A percentile compares a stretch with the other conserved stretches of the same genome.
Evolutionary conservation across 2,113 vertebrate genomes (phyloP).

Genomic region (Xiphias gladius): DNA sequence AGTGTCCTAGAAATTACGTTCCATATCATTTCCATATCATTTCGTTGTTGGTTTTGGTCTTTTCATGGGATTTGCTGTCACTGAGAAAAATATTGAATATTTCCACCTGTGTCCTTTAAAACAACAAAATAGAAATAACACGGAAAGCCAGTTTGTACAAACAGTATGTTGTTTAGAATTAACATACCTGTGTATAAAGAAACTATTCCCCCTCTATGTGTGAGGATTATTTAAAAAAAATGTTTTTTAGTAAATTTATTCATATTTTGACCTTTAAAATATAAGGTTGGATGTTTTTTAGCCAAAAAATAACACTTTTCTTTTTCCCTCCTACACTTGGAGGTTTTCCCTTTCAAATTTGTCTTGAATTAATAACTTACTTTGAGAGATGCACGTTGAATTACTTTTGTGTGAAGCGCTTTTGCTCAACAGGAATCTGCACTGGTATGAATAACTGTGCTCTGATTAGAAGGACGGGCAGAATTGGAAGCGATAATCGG

Average conservation of each 20-base stretch:
- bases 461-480: conserved; percentile 29
- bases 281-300: not conserved
- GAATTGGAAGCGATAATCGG: conserved; percentile 4
- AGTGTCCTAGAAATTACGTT: too few relatives aligned
- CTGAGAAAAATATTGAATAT: not conserved
- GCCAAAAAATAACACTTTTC: not conserved
- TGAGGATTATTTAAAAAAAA: not conserved
- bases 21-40: not conserved
- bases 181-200: not conserved
- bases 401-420: conserved; percentile 3
- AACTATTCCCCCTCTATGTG: too few relatives aligned
- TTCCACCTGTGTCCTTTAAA: not conserved
- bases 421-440: conserved; percentile 10
- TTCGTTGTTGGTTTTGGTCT: not conserved
- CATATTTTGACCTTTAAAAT: not conserved
- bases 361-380: conserved; percentile 5
- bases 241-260: not conserved
- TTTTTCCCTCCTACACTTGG: not conserved
- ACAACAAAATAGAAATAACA: not conserved
- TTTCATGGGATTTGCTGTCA: not conserved
- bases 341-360: not conserved
- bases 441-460: conserved; percentile 7
- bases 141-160: not conserved
- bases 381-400: not conserved
- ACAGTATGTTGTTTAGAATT: not conserved